phyloP scores from a whole-genome alignment of 1,140 invertebrate genomes.

The Geopemphigus sp. region DNA sequence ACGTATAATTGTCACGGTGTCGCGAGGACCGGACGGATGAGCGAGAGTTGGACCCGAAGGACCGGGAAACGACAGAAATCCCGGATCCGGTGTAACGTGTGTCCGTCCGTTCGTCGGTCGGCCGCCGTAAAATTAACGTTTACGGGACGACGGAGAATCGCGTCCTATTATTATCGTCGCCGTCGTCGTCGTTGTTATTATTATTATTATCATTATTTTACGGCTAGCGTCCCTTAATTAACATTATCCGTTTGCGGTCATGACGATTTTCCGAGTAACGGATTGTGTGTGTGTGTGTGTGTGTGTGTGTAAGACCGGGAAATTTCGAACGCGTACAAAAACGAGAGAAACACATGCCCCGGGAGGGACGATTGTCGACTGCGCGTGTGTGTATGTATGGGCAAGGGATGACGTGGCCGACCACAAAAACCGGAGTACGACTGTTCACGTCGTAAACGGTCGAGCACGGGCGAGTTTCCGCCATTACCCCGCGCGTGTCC shows the following conservation, averaged over 20 bases:
- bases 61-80: not conserved
- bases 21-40: not conserved
- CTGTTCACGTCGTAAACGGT: conserved; percentile 25
- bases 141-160: too few relatives aligned
- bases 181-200: not conserved
- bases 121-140: not conserved
- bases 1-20: not conserved
- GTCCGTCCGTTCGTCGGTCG: not conserved
- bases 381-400: not conserved
- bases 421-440: conserved; percentile 28
- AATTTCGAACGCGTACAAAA: not conserved
- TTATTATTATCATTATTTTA: not conserved
- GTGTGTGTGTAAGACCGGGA: not conserved
- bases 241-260: conserved; percentile 38
- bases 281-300: too few relatives aligned
- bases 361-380: not conserved
- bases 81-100: not conserved
- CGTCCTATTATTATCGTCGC: not conserved
- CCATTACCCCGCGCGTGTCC: too few relatives aligned
- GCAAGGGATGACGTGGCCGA: not conserved
- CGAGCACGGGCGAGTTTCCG: not conserved
- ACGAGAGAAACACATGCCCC: conserved; percentile 16
- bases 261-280: not conserved
- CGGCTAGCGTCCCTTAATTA: conserved; percentile 31
- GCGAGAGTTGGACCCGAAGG: not conserved